phyloP scores from a whole-genome alignment of 2,113 vertebrate species.

The Pogonocichla stellata region DNA sequence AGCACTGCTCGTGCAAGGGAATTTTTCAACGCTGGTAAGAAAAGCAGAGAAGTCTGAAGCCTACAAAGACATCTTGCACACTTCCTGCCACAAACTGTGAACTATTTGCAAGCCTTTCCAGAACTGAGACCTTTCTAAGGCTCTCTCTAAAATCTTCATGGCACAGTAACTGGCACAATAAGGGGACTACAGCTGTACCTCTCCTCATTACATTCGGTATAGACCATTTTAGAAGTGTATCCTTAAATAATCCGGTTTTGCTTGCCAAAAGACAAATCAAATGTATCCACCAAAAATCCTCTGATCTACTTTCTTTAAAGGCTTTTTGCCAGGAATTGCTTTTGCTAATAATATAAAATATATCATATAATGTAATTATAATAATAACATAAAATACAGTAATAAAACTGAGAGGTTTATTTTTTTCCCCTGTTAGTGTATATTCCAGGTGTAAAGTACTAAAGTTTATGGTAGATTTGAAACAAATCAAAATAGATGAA shows the following conservation, averaged over 20 bases:
- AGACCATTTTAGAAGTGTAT: constrained; percentile 23
- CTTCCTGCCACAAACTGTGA: neutral
- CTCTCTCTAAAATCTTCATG: constrained; percentile 39
- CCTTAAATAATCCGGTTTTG: constrained; percentile 50
- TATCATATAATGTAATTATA: neutral
- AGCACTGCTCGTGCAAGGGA: neutral
- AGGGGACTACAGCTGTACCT: constrained; percentile 30
- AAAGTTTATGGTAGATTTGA: neutral
- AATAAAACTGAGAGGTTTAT: neutral
- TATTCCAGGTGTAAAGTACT: neutral
- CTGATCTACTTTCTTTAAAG: constrained; percentile 47
- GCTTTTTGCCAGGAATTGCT: constrained; percentile 27
- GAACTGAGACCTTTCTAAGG: neutral
- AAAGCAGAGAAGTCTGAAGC: constrained; percentile 9
- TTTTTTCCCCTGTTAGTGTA: neutral
- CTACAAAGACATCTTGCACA: neutral
- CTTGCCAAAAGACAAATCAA: constrained; percentile 63
- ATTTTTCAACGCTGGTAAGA: constrained; percentile 2
- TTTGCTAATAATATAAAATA: constrained; percentile 28
- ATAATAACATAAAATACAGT: neutral
- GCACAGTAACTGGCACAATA: constrained; percentile 22
- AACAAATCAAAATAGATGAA: neutral
- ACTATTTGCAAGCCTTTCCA: neutral
- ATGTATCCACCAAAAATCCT: constrained; percentile 33
- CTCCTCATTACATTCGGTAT: constrained; percentile 17